Base-by-base conservation (phyloP, 2,888 invertebrate genomes). In the Ormia ochracea region DNA sequence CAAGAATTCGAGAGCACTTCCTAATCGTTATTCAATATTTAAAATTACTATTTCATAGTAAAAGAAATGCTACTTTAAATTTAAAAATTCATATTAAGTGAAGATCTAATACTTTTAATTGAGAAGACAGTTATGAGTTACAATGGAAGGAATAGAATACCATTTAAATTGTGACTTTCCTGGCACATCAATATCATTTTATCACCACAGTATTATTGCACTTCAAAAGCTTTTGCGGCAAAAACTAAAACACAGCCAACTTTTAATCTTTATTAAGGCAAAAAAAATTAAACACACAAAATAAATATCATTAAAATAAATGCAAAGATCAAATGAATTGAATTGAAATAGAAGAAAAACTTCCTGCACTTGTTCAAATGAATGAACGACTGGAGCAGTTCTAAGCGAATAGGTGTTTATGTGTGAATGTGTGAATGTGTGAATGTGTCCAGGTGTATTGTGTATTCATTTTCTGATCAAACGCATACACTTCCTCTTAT, bases 241-340 rank as follows among this genome's bases (percentile, higher is more conserved):
- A 50, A 56, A 43, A n/a, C n/a, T n/a, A n/a, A n/a, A n/a, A n/a
- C n/a, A n/a, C n/a, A n/a, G n/a, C 33, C 43, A 33, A 17, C 21
- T 43, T 43, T n/a, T 31, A 54, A 48, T 14, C 14, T 4, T 33
- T 23, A 28, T n/a, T n/a, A 10, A 4, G 6, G 2, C 26, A 41
- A 28, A 43, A 41, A 59, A 21, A 7, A n/a, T 31, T 10, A 74
- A 63, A 69, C n/a, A n/a, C n/a, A n/a, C 58, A 26, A 69, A 58
- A 28, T 58, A 36, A 58, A 68, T 69, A 12, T 36, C 7, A 38
- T 63, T 54, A 36, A 68, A 52, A 21, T 21, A 66, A 61, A 68
- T 50, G 36, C 63, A 75, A 74, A n/a, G n/a, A 79, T 72, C 61
- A 50, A 76, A 72, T 61, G 48, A 68, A 76, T 59, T 59, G 56